A percentile compares a stretch with the other conserved stretches of the same genome.
phyloP scores from a whole-genome alignment of 2,797 vertebrate species.

The Sebastolobus alascanus region DNA sequence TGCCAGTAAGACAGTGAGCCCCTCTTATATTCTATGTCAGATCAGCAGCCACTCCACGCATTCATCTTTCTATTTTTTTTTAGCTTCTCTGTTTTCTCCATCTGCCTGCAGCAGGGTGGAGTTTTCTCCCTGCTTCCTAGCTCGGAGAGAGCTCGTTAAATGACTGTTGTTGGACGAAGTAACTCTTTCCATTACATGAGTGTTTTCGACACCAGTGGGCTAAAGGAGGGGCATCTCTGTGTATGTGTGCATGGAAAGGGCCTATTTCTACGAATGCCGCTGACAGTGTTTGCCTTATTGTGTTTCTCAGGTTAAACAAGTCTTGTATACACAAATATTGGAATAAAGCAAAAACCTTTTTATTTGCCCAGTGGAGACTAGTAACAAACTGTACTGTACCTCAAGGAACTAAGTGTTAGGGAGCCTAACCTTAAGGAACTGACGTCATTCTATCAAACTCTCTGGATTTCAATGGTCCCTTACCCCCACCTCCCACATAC shows the following conservation, averaged over 20 bases:
- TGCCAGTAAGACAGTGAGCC: neutral
- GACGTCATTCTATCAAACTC: conserved; percentile 56
- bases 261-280: neutral
- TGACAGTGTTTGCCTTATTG: neutral
- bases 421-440: conserved; percentile 22
- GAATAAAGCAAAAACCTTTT: neutral
- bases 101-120: conserved; percentile 71
- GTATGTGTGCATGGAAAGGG: conserved; percentile 20
- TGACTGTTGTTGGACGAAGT: conserved; percentile 59
- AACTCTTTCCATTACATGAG: conserved; percentile 77
- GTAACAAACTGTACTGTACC: neutral
- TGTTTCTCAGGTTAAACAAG: conserved; percentile 6
- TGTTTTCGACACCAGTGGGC: conserved; percentile 49
- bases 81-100: conserved; percentile 66
- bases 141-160: conserved; percentile 68
- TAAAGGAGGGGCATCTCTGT: conserved; percentile 37
- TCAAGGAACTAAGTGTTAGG: neutral
- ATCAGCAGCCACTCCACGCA: conserved; percentile 19
- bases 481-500: conserved; percentile 44
- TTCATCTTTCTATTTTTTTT: conserved; percentile 34
- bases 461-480: conserved; percentile 42
- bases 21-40: conserved; percentile 2
- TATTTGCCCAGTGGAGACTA: neutral
- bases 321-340: neutral
- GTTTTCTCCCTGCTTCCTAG: conserved; percentile 51